phyloP scores from a whole-genome alignment of 2,797 vertebrate genomes.

The Rousettus madagascariensis region DNA sequence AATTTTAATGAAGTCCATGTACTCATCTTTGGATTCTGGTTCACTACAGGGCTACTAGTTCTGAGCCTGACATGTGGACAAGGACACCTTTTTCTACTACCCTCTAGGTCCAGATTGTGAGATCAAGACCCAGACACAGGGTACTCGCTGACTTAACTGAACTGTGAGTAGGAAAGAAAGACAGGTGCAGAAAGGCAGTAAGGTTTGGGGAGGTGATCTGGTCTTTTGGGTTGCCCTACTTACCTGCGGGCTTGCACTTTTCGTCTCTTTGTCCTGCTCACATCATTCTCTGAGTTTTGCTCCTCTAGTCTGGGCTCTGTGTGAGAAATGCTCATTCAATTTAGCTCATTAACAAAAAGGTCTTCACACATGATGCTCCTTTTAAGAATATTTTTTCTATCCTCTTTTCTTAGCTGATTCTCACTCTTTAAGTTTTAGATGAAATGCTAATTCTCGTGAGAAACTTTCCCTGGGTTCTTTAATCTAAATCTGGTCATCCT shows the following conservation, averaged over 20 bases:
- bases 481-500: not conserved
- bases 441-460: not conserved
- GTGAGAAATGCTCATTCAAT: slow-evolving; percentile 40
- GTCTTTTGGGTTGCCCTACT: not conserved
- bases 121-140: not conserved
- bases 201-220: not conserved
- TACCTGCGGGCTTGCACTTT: slow-evolving; percentile 51
- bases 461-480: not conserved
- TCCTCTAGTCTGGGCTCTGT: slow-evolving; percentile 48
- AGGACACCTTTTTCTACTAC: not conserved
- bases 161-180: not conserved
- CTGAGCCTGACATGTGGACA: not conserved
- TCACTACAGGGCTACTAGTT: not conserved
- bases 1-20: not conserved
- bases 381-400: slow-evolving; percentile 12
- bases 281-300: not conserved
- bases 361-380: not conserved
- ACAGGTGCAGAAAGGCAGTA: not conserved
- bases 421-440: not conserved
- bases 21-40: not conserved
- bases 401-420: not conserved
- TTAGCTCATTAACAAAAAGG: not conserved
- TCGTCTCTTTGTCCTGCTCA: slow-evolving; percentile 40
- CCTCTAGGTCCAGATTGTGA: not conserved
- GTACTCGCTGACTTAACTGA: not conserved